Evolutionary conservation across 2,797 vertebrate species (phyloP).

Genomic region (Synaphobranchus kaupii): DNA sequence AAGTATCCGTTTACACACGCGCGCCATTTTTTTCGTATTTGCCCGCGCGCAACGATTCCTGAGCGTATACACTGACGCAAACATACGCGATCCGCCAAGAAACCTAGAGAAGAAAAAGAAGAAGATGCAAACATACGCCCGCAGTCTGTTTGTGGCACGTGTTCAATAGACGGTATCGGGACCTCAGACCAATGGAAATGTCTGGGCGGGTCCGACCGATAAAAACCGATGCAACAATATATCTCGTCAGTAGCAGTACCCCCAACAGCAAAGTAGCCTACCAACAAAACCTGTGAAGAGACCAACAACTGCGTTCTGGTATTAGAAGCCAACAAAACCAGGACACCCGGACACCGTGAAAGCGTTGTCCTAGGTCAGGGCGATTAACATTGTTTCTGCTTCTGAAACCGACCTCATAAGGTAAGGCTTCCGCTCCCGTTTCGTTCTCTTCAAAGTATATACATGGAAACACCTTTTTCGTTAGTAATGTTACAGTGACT

Average conservation of each 20-base stretch:
- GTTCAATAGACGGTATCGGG: not conserved
- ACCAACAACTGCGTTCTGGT: not conserved
- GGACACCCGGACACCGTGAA: not conserved
- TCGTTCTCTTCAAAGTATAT: not conserved
- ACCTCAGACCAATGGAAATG: not conserved
- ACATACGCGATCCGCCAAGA: too few relatives aligned
- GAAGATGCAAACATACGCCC: not conserved
- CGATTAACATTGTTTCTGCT: not conserved
- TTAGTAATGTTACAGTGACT: not conserved
- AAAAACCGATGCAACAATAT: not conserved
- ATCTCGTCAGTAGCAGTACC: too few relatives aligned
- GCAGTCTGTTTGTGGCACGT: not conserved
- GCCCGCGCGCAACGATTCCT: not conserved
- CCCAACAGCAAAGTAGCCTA: too few relatives aligned
- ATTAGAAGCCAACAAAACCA: not conserved
- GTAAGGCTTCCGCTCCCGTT: not conserved
- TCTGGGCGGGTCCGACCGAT: not conserved
- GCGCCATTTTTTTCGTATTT: not conserved
- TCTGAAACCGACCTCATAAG: not conserved
- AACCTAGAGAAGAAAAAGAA: too few relatives aligned
- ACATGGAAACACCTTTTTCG: not conserved
- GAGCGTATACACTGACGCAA: too few relatives aligned
- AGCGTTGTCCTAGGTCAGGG: not conserved
- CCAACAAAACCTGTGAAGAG: not conserved
- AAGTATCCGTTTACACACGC: too few relatives aligned